These are phyloP conservation scores for Notodonta ziczac DNA, from an alignment of 2,888 invertebrate genomes.

Conservation along the genomic window DNA sequence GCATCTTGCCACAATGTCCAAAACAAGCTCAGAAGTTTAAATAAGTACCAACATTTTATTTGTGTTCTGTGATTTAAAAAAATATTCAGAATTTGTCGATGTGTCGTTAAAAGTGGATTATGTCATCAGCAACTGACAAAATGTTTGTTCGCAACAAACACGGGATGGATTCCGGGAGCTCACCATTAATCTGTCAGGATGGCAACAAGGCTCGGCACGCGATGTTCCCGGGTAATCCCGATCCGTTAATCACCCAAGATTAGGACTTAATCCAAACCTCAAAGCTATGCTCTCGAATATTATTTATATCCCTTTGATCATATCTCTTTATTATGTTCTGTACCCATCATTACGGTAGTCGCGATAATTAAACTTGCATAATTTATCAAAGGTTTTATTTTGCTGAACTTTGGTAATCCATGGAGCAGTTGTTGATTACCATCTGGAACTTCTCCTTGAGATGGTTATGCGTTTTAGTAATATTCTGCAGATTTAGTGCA, in stretches of 20 bases:
- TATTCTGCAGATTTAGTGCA: too few species aligned
- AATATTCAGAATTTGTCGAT: too few species aligned
- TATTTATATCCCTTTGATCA: neutral
- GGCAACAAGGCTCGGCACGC: neutral
- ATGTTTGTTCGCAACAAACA: neutral
- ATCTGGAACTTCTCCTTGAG: too few species aligned
- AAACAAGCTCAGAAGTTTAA: too few species aligned
- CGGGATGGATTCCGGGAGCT: neutral
- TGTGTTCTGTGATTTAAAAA: too few species aligned
- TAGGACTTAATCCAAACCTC: neutral
- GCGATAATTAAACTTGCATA: too few species aligned
- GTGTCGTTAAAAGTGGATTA: neutral
- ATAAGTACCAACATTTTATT: too few species aligned
- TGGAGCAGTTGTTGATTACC: too few species aligned
- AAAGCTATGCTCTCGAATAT: neutral
- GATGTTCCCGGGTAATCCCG: neutral
- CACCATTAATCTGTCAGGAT: neutral
- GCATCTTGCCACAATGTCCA: too few species aligned
- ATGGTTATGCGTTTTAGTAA: too few species aligned
- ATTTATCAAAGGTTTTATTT: too few species aligned
- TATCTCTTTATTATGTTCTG: neutral
- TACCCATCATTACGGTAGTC: neutral
- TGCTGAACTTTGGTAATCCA: too few species aligned
- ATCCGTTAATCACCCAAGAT: neutral
- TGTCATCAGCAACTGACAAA: neutral